Evolutionary conservation across 2,797 vertebrate genomes (phyloP).

Genomic region (Sebastes elongatus): DNA sequence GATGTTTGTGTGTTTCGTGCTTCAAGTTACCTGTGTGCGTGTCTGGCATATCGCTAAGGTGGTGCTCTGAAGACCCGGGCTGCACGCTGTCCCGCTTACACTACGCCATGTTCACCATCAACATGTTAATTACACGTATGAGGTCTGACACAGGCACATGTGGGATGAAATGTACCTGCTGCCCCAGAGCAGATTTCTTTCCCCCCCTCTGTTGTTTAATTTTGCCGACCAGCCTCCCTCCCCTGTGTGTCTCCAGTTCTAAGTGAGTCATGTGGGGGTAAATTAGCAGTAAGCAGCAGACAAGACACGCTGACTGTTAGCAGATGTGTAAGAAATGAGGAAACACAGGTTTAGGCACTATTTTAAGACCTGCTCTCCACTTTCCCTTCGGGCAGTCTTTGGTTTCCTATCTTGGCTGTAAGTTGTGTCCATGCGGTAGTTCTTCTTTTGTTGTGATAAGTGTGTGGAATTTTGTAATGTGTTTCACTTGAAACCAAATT

Average conservation of each 20-base stretch:
- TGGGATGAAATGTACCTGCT: conserved; percentile 62
- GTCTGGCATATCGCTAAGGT: conserved; percentile 59
- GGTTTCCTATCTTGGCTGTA: conserved; percentile 7
- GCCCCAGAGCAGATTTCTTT: conserved; percentile 28
- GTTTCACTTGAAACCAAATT: neutral
- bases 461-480: neutral
- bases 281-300: conserved; percentile 66
- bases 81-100: neutral
- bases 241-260: conserved; percentile 38
- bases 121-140: conserved; percentile 58
- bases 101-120: conserved; percentile 58
- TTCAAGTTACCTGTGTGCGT: conserved; percentile 27
- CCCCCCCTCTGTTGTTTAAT: conserved; percentile 37
- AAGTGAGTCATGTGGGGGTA: conserved; percentile 52
- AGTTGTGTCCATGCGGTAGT: neutral
- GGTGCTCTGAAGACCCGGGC: conserved; percentile 35
- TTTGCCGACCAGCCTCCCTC: conserved; percentile 39
- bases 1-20: conserved; percentile 5
- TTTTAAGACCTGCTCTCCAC: conserved; percentile 31
- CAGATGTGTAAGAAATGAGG: conserved; percentile 71
- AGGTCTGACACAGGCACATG: conserved; percentile 59
- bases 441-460: conserved; percentile 3
- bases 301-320: conserved; percentile 65
- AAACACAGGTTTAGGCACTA: conserved; percentile 50
- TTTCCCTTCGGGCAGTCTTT: conserved; percentile 17